Evolutionary conservation across 1,140 invertebrate species (phyloP), one percentile per base, ranked within the genome.

Genomic region (Gonioctena quinquepunctata): DNA sequence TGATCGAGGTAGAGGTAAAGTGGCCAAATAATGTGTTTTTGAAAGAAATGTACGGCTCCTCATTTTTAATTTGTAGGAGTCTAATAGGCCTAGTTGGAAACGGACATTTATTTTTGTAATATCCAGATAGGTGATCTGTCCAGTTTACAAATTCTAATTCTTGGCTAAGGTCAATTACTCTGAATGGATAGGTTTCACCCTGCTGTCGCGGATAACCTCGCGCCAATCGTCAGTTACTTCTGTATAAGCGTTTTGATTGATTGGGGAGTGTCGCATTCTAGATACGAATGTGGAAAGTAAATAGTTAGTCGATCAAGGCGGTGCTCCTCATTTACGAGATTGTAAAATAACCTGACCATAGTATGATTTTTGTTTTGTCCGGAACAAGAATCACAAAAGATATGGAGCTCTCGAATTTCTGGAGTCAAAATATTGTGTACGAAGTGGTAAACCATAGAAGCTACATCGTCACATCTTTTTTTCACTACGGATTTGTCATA

Each of bases 391-490:
- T n/a, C 50, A 52, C 50, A 52, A 13, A 33, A 33, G 28, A 33
- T 33, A 33, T 11, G 13, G 5, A 79, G 61, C 52, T 71, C 21
- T 66, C 54, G 69, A 7, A 33, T 13, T 33, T 7, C 8, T 33
- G 28, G 28, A 13, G 8, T 33, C 28, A 33, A 52, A 52, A 52
- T 52, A 19, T 52, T 11, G 7, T 52, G 7, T n/a, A 52, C 13
- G 16, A n/a, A 52, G 50, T n/a, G 21, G 13, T 52, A n/a, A 7
- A 52, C 7, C 50, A 52, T 18, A 21, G 50, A 19, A 11, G 11
- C 13, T n/a, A 59, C 56, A 11, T 73, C 68, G 28, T 73, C 68
- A 21, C 68, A 18, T 28, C 54, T 63, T 42, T 73, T 72, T 52
- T 60, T 64, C 11, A 61, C 66, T 7, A 65, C 59, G 28, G 56